Base-by-base conservation (phyloP, 2,113 vertebrate species). In the Scophthalmus maximus region DNA sequence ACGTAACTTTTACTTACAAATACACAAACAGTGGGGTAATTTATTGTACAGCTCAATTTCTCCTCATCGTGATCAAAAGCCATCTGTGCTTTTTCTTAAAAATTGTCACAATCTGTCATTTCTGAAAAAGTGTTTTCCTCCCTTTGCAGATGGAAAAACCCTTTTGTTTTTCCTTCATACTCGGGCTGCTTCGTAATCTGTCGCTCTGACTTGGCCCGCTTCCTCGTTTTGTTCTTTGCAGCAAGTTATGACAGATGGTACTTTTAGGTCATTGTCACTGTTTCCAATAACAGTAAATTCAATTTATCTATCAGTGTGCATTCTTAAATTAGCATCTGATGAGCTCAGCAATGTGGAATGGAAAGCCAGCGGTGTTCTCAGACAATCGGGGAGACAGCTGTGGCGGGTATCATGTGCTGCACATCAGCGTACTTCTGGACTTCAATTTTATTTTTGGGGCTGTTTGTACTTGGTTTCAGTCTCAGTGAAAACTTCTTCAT, bases 111-210 rank as follows among this genome's bases (percentile, higher is more conserved):
- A 74, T 74, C 81, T 79, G 74, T 40, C 56, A 29, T 59, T 81
- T 81, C 53, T 82, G 74, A 63, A 76, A n/a, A 62, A 55, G 34
- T 40, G 18, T 34, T 10, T 11, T 53, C 38, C 6, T 63, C 18
- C 67, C 38, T 51, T 42, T 63, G 64, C 70, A 79, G 74, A 77
- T 74, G 71, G 74, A 81, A 74, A 79, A 69, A 22, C 50, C 18
- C 22, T 82, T 78, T 40, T 72, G 30, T 78, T 78, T 82, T 80
- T 11, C 66, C 38, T 50, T 84, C 81, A 84, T 86, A 68, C 71
- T 81, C 70, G 22, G 17, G 42, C 22, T 63, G 55, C 65, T 68
- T 81, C 71, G 68, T 83, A 73, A 85, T 88, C 74, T 72, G 64
- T 76, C 27, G 20, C 56, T 59, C 51, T 58, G 15, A 64, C 52